Percentiles rank a stretch among this genome's conserved stretches.
Evolutionary conservation across 1,140 invertebrate genomes (phyloP).

Genomic region (Sipha flava): DNA sequence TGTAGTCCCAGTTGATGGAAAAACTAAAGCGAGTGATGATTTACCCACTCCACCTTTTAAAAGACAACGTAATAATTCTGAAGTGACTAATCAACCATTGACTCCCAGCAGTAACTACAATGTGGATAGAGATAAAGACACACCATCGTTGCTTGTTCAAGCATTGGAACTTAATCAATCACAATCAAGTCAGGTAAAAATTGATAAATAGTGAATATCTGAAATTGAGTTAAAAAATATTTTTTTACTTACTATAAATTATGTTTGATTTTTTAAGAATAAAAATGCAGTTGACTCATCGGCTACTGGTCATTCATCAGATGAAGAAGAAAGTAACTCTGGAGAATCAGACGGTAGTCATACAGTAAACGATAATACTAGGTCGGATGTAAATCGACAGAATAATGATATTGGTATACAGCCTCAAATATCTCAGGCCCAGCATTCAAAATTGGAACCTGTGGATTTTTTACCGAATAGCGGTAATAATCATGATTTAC

Average conservation of each 20-base stretch:
- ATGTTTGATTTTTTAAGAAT: slow-evolving; percentile 38
- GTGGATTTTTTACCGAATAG: slow-evolving; percentile 16
- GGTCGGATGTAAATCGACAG: slow-evolving; percentile 36
- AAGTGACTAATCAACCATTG: neutral
- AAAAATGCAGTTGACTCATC: slow-evolving; percentile 48
- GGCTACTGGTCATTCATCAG: slow-evolving; percentile 59
- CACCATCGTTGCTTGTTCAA: slow-evolving; percentile 17
- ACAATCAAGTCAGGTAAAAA: slow-evolving; percentile 1
- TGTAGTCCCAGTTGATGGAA: slow-evolving; percentile 14
- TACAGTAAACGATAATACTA: slow-evolving; percentile 39
- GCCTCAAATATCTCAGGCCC: slow-evolving; percentile 21
- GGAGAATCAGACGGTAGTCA: slow-evolving; percentile 53
- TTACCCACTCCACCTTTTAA: slow-evolving; percentile 9
- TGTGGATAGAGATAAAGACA: slow-evolving; percentile 19
- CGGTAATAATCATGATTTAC: slow-evolving; percentile 23
- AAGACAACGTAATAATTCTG: slow-evolving; percentile 25
- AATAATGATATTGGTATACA: slow-evolving; percentile 6
- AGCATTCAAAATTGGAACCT: slow-evolving; percentile 7
- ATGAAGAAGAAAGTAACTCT: slow-evolving; percentile 55
- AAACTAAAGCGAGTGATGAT: slow-evolving; percentile 22
- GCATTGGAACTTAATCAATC: slow-evolving; percentile 17
- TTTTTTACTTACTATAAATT: neutral
- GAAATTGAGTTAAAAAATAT: neutral
- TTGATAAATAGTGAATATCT: neutral
- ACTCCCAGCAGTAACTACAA: slow-evolving; percentile 7